phyloP scores from a whole-genome alignment of 2,888 invertebrate species.

The Nebria brevicollis region DNA sequence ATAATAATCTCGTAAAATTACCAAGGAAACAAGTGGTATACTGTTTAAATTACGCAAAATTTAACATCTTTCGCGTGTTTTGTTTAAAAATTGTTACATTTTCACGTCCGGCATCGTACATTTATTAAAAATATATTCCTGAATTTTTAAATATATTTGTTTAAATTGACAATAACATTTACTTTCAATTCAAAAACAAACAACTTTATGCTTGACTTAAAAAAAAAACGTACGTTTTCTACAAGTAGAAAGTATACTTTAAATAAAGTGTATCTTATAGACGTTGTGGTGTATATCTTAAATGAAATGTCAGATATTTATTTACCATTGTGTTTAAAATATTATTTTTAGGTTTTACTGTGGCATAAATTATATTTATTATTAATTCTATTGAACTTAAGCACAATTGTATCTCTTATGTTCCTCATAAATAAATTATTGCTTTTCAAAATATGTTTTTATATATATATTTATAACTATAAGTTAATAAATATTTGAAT shows the following conservation, averaged over 20 bases:
- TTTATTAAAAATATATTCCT: background rate
- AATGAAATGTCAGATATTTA: background rate
- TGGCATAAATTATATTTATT: background rate
- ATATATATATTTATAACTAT: too few relatives aligned
- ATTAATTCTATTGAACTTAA: background rate
- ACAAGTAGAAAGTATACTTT: constrained; percentile 30
- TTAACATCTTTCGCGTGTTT: background rate
- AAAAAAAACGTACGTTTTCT: constrained; percentile 37
- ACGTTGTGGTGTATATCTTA: background rate
- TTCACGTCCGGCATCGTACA: too few relatives aligned
- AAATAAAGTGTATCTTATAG: background rate
- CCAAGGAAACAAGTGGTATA: background rate
- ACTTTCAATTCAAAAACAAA: constrained; percentile 39
- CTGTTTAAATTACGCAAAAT: background rate
- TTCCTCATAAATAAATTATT: background rate
- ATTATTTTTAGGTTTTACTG: background rate
- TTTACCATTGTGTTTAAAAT: background rate
- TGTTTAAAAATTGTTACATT: background rate
- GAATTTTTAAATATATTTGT: background rate
- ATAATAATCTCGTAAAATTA: background rate
- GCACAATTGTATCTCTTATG: background rate
- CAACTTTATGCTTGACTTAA: constrained; percentile 36
- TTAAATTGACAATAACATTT: background rate
- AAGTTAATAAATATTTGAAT: background rate
- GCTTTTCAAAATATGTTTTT: background rate